Percentiles rank a stretch among this genome's conserved stretches.
These are phyloP conservation scores for Diphyllodes magnificus DNA, from an alignment of 2,113 vertebrate genomes.

Conservation along the genomic window DNA sequence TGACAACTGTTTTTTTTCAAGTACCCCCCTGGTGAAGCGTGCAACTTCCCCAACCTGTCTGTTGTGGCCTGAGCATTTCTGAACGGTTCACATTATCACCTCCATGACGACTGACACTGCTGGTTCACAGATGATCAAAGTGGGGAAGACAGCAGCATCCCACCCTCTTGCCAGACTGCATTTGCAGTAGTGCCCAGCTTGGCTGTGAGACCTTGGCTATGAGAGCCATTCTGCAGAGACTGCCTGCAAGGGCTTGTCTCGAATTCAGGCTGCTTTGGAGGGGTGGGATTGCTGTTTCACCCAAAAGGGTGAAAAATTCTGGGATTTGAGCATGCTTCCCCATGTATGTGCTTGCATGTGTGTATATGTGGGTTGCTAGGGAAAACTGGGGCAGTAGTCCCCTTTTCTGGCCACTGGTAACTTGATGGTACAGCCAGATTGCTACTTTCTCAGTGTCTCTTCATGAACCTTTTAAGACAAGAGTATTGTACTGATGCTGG, in stretches of 20 bases:
- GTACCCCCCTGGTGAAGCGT: background rate
- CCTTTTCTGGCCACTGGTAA: background rate
- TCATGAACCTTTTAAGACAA: background rate
- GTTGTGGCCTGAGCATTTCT: background rate
- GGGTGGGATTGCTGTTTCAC: background rate
- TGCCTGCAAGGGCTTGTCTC: fast-evolving
- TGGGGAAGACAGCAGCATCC: background rate
- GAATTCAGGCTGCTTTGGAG: background rate
- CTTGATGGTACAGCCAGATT: background rate
- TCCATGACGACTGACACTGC: background rate
- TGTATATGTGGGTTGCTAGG: background rate
- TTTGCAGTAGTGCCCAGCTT: background rate
- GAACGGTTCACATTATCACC: background rate
- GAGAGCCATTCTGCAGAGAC: background rate
- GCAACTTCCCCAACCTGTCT: background rate
- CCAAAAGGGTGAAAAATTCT: background rate
- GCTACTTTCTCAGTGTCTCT: background rate
- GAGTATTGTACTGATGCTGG: background rate
- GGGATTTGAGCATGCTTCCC: background rate
- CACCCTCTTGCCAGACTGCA: background rate
- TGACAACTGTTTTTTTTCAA: background rate
- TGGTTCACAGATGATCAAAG: background rate
- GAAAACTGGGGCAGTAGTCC: background rate
- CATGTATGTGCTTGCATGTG: background rate
- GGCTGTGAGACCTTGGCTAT: background rate